phyloP scores from a whole-genome alignment of 1,140 invertebrate species.

The Zelostemma sp. region DNA sequence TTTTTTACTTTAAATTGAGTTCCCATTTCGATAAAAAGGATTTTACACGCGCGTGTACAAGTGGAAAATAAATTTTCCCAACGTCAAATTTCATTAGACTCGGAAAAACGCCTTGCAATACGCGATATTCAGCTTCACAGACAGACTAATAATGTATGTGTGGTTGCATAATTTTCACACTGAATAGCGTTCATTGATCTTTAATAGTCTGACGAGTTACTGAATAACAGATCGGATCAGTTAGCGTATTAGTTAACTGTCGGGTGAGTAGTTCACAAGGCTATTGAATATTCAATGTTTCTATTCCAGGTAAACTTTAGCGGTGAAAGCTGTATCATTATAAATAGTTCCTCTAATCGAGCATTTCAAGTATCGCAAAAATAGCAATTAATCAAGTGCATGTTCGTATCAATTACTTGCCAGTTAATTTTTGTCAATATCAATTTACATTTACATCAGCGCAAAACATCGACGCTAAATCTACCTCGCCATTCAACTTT shows the following conservation, averaged over 20 bases:
- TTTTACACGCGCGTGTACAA: too few species aligned
- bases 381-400: constrained; percentile 34
- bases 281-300: constrained; percentile 51
- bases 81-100: constrained; percentile 45
- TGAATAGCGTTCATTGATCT: constrained; percentile 54
- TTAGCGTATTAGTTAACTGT: constrained; percentile 53
- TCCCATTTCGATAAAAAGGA: too few species aligned
- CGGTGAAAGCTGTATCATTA: constrained; percentile 49
- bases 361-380: constrained; percentile 39
- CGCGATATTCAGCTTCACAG: constrained; percentile 49
- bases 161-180: constrained; percentile 53
- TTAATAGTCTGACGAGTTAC: constrained; percentile 54
- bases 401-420: constrained; percentile 31
- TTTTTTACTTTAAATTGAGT: too few species aligned
- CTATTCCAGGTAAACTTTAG: constrained; percentile 47
- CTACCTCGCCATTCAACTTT: background rate
- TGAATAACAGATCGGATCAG: constrained; percentile 54
- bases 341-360: constrained; percentile 44
- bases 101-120: constrained; percentile 47
- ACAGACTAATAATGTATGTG: constrained; percentile 51
- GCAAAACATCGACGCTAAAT: constrained; percentile 1
- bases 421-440: constrained; percentile 12
- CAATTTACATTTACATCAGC: constrained; percentile 23
- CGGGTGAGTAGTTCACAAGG: constrained; percentile 52
- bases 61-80: too few species aligned